Conservation (phyloP, 2,888 invertebrate species). For the Drosophila mayaguana region DNA sequence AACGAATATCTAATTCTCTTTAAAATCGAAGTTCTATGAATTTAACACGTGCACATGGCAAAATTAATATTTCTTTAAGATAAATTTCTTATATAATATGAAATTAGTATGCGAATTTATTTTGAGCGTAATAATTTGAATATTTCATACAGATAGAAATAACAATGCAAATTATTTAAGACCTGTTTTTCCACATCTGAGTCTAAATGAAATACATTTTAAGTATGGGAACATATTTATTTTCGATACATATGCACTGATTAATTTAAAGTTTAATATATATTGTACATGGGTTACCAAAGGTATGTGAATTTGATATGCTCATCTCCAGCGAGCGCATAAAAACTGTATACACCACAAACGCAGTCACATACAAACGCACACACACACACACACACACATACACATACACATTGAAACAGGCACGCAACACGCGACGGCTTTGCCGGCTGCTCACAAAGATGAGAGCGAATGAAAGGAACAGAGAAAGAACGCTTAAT, state of each 20-base stretch:
- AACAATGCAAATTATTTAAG: not conserved
- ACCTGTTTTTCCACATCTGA: not conserved
- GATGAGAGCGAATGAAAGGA: slow-evolving; percentile 30
- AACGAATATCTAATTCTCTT: slow-evolving; percentile 31
- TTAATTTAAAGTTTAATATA: not conserved
- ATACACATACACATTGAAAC: slow-evolving; percentile 22
- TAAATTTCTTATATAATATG: not conserved
- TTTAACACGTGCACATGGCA: not conserved
- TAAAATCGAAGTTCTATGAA: not conserved
- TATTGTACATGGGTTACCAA: slow-evolving; percentile 23
- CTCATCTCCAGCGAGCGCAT: slow-evolving; percentile 39
- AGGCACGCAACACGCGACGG: slow-evolving; percentile 68
- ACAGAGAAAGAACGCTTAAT: slow-evolving; percentile 56
- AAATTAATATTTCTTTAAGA: not conserved
- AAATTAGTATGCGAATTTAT: not conserved
- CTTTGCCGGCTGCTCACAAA: slow-evolving; percentile 64
- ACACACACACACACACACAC: slow-evolving; percentile 26
- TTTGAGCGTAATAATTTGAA: not conserved
- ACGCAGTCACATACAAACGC: slow-evolving; percentile 27
- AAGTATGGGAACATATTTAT: not conserved
- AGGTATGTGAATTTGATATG: slow-evolving; percentile 6
- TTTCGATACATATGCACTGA: not conserved
- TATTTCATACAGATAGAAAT: not conserved
- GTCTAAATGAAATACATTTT: too few relatives aligned
- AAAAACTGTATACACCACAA: slow-evolving; percentile 70